A percentile compares a stretch with the other conserved stretches of the same genome.
phyloP scores from a whole-genome alignment of 2,113 vertebrate genomes.

The Aegithalos caudatus region DNA sequence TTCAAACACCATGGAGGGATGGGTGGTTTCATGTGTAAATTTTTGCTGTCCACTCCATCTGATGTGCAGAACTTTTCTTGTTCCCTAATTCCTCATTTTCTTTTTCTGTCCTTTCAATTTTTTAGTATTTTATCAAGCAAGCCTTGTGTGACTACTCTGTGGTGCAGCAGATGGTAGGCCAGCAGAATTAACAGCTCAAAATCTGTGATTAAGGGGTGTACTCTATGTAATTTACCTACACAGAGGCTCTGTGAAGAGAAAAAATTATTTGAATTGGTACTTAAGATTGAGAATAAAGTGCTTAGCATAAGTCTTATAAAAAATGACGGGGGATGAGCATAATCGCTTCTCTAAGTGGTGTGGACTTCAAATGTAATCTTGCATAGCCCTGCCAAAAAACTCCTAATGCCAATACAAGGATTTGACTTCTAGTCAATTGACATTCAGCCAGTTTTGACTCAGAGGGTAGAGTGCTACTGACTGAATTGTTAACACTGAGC shows the following conservation, averaged over 20 bases:
- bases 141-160: neutral
- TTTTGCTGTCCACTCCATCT: neutral
- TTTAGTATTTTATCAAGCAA: neutral
- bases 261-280: neutral
- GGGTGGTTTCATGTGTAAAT: neutral
- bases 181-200: neutral
- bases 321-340: neutral
- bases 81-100: too few relatives aligned
- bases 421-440: conserved; percentile 48
- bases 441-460: conserved; percentile 45
- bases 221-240: neutral
- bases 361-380: conserved; percentile 8
- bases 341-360: neutral
- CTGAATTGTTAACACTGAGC: conserved; percentile 31
- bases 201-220: neutral
- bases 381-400: neutral
- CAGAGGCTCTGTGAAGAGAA: neutral
- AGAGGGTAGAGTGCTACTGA: conserved; percentile 33
- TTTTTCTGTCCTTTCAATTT: neutral
- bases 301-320: neutral
- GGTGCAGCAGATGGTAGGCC: neutral
- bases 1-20: neutral
- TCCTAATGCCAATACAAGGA: neutral
- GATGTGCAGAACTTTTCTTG: neutral
- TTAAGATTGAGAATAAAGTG: neutral